phyloP scores from a whole-genome alignment of 2,888 invertebrate genomes.

The Cephalotes varians region DNA sequence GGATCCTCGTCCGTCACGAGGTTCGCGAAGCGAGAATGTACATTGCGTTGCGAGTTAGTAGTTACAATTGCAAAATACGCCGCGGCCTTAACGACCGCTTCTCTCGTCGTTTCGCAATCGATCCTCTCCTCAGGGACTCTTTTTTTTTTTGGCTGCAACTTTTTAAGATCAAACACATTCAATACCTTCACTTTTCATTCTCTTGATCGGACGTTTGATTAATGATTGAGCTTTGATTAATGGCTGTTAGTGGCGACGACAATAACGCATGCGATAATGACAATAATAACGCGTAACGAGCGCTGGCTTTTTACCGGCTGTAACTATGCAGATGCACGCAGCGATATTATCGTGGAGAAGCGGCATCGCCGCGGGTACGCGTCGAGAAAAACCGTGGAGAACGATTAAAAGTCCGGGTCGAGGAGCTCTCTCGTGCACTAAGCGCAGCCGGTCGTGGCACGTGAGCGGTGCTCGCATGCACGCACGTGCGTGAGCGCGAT shows the following conservation, averaged over 20 bases:
- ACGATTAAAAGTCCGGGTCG: slow-evolving; percentile 27
- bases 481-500: slow-evolving; percentile 65
- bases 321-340: not conserved
- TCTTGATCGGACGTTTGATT: slow-evolving; percentile 11
- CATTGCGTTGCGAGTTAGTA: not conserved
- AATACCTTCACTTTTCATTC: too few species aligned
- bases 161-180: not conserved
- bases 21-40: slow-evolving; percentile 6
- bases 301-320: slow-evolving; percentile 1
- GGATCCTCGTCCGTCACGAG: slow-evolving; percentile 22
- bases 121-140: not conserved
- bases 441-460: slow-evolving; percentile 45
- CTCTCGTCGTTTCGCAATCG: not conserved
- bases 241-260: not conserved
- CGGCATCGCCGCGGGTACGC: slow-evolving; percentile 20
- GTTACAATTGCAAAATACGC: slow-evolving; percentile 24
- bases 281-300: slow-evolving; percentile 25
- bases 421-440: slow-evolving; percentile 23
- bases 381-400: slow-evolving; percentile 39
- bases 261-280: slow-evolving; percentile 21
- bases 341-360: slow-evolving; percentile 2
- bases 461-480: slow-evolving; percentile 54
- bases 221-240: slow-evolving; percentile 15
- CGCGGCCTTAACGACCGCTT: not conserved
- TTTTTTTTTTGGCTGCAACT: not conserved